These are phyloP conservation scores for Lordiphosa collinella DNA, from an alignment of 1,140 invertebrate species.

Conservation along the genomic window DNA sequence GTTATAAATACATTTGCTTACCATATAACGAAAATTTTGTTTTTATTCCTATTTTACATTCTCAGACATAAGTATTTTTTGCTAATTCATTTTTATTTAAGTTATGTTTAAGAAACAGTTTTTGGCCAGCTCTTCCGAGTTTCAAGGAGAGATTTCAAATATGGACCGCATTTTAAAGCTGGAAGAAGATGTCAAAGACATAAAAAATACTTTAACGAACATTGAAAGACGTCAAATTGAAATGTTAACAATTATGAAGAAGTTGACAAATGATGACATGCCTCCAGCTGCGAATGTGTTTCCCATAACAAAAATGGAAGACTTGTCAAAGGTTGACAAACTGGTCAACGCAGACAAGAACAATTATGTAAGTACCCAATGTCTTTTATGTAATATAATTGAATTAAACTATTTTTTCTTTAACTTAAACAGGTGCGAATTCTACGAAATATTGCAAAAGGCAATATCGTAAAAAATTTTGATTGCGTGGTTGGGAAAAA, in stretches of 20 bases:
- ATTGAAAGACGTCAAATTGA: constrained; percentile 1
- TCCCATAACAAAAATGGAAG: constrained; percentile 6
- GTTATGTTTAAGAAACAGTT: too few relatives aligned
- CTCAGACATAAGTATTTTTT: too few relatives aligned
- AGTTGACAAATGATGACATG: constrained; percentile 3
- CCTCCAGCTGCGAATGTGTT: neutral
- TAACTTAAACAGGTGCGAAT: neutral
- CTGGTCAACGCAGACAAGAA: too few relatives aligned
- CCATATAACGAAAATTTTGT: constrained; percentile 11
- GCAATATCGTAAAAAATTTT: too few relatives aligned
- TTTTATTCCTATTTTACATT: constrained; percentile 9
- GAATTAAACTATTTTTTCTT: neutral
- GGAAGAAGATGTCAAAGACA: too few relatives aligned
- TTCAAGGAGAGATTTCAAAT: too few relatives aligned
- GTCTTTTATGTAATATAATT: neutral
- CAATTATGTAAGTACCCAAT: neutral
- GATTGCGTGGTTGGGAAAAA: too few relatives aligned
- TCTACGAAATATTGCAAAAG: too few relatives aligned
- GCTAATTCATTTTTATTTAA: too few relatives aligned
- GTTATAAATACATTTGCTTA: constrained; percentile 11
- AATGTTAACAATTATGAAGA: constrained; percentile 4
- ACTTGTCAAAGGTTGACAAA: too few relatives aligned
- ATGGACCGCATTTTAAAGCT: too few relatives aligned
- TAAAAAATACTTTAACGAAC: neutral
- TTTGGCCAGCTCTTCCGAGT: too few relatives aligned